A percentile compares a stretch with the other conserved stretches of the same genome.
Conservation (phyloP, 2,113 vertebrate genomes). For the Xenopus borealis region DNA sequence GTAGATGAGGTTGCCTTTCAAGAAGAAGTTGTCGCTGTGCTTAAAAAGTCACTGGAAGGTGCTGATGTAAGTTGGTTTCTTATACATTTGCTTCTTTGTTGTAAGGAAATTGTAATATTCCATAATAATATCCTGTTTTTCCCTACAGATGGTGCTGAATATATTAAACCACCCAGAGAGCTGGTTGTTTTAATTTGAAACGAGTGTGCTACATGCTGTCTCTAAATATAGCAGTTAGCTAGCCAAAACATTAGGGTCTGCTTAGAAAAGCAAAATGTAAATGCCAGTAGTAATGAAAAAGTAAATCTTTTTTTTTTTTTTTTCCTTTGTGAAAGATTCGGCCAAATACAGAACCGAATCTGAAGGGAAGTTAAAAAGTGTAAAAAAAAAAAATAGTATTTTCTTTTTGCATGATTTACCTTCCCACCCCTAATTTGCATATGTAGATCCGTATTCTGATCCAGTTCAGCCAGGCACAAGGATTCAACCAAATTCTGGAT, state of each 20-base stretch:
- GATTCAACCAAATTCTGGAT: too few species aligned
- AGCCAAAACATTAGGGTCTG: slow-evolving; percentile 48
- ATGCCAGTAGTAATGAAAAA: slow-evolving; percentile 29
- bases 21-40: slow-evolving; percentile 91
- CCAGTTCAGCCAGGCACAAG: too few species aligned
- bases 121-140: too few species aligned
- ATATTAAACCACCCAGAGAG: not conserved
- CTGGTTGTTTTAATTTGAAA: not conserved
- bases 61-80: slow-evolving; percentile 81
- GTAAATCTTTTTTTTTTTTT: too few species aligned
- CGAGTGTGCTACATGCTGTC: slow-evolving; percentile 52
- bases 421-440: too few species aligned
- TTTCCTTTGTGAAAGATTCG: too few species aligned
- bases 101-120: not conserved
- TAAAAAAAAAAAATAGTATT: too few species aligned
- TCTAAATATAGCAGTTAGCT: slow-evolving; percentile 55
- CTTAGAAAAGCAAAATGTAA: slow-evolving; percentile 31
- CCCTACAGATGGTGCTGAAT: too few species aligned
- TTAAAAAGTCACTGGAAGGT: slow-evolving; percentile 92
- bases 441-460: too few species aligned
- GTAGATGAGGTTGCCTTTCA: slow-evolving; percentile 95
- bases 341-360: too few species aligned
- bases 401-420: too few species aligned
- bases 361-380: too few species aligned
- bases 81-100: not conserved